Evolutionary conservation across 2,113 vertebrate genomes (phyloP), one percentile per base, ranked within the genome.

Genomic region (Sceloporus tristichus): DNA sequence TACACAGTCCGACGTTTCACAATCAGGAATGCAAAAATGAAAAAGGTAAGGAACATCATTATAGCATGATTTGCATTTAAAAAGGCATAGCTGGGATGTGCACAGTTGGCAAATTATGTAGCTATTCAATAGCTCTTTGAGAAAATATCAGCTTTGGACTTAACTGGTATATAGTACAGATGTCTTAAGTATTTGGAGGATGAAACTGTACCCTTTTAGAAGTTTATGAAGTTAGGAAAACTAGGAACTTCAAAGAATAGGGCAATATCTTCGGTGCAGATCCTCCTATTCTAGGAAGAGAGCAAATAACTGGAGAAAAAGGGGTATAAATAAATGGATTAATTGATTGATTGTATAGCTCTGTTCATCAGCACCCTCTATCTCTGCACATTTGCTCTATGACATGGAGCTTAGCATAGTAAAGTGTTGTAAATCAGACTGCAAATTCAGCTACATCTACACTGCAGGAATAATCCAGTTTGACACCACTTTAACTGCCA

Each of bases 1-100:
- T 99, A 99, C 92, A 99, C 99, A 0, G 95, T 99, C 87, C 97
- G 99, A 34, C 98, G 95, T 90, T 99, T 99, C 91, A 98, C 97
- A 13, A 85, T 99, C 94, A 97, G 98, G 94, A 99, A 99, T 92
- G 97, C 98, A 0, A 99, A 99, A 97, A 96, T 99, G 90, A 99
- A 98, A 94, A 99, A 99, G 98, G 98, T 99, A 91, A 91, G 90
- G 14, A 59, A 70, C 66, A 56, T 76, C 56, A 79, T 59, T 9
- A 82, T 38, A 62, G 13, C 13, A 14, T 82, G 85, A 9, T 38
- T 88, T 56, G 1, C 6, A 21, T 9, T 23, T 54, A 9, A 1
- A 48, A 62, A 62, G 56, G 14, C 59, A 62, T 62, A 62, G 11
- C 59, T 62, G 18, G 59, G 59, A 62, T 62, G n/a, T 65, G 87